A percentile compares a stretch with the other conserved stretches of the same genome.
Evolutionary conservation across 1,140 invertebrate species (phyloP).

Genomic region (Bombyx mandarina): DNA sequence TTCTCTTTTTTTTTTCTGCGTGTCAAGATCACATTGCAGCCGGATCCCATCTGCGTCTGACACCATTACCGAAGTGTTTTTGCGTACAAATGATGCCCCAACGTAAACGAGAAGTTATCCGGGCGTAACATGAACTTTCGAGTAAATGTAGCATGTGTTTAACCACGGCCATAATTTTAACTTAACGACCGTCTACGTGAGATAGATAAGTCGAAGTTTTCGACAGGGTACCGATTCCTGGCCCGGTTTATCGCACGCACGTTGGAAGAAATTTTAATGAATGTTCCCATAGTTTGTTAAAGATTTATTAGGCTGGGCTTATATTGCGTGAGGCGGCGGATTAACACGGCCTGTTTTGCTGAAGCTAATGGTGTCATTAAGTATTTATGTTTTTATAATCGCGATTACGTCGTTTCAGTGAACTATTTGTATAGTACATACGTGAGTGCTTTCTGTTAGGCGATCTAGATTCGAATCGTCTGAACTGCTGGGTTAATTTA

Average conservation of each 20-base stretch:
- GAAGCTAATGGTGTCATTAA: slow-evolving; percentile 15
- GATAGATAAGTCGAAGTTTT: slow-evolving; percentile 65
- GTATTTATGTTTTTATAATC: slow-evolving; percentile 11
- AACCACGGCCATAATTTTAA: slow-evolving; percentile 59
- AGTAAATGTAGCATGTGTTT: slow-evolving; percentile 68
- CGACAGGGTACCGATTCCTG: slow-evolving; percentile 35
- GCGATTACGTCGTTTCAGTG: too few relatives aligned
- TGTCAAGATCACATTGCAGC: slow-evolving; percentile 5
- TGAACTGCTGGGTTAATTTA: too few relatives aligned
- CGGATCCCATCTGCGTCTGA: slow-evolving; percentile 5
- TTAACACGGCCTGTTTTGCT: slow-evolving; percentile 14
- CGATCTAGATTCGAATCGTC: too few relatives aligned
- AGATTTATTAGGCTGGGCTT: slow-evolving; percentile 28
- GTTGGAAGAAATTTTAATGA: slow-evolving; percentile 61
- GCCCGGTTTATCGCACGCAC: slow-evolving; percentile 59
- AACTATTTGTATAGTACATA: too few relatives aligned
- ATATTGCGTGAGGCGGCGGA: slow-evolving; percentile 21
- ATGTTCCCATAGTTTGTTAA: slow-evolving; percentile 29
- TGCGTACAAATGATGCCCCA: slow-evolving; percentile 29
- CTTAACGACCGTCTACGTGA: slow-evolving; percentile 62
- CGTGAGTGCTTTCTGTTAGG: too few relatives aligned
- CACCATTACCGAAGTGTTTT: slow-evolving; percentile 18
- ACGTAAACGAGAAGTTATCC: slow-evolving; percentile 53
- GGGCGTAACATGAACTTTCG: slow-evolving; percentile 59
- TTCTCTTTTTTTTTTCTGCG: too few relatives aligned